A percentile compares a stretch with the other conserved stretches of the same genome.
Conservation (phyloP, 2,888 invertebrate species). For the Drosophila siamana region DNA sequence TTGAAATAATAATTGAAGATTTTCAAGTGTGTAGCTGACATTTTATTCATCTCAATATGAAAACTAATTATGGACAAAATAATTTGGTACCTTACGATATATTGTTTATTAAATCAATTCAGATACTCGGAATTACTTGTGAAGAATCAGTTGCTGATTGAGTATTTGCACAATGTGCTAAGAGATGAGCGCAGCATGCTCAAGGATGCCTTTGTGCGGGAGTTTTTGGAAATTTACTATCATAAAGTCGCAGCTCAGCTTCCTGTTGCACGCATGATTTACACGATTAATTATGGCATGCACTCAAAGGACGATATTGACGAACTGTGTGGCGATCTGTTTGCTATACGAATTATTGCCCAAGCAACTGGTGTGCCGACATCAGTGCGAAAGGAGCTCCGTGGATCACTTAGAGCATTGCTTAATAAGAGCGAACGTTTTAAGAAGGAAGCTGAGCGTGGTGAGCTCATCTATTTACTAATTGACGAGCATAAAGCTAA, state of each 20-base stretch:
- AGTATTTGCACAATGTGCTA: conserved; percentile 95
- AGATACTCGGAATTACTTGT: conserved; percentile 93
- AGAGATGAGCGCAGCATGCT: conserved; percentile 94
- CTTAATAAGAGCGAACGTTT: conserved; percentile 82
- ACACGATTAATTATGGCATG: conserved; percentile 85
- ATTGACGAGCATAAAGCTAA: background rate
- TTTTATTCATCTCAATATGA: too few species aligned
- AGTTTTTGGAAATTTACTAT: conserved; percentile 95
- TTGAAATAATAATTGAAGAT: too few species aligned
- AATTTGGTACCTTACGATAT: too few species aligned
- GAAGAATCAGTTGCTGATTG: conserved; percentile 93
- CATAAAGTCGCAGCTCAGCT: conserved; percentile 88
- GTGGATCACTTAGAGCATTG: conserved; percentile 83
- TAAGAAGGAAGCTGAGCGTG: conserved; percentile 81
- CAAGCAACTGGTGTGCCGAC: conserved; percentile 84
- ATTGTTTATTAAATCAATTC: conserved; percentile 24
- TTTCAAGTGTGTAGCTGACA: too few species aligned
- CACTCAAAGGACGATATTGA: conserved; percentile 85
- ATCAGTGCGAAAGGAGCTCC: conserved; percentile 84
- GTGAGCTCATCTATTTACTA: conserved; percentile 37
- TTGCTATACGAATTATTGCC: conserved; percentile 85
- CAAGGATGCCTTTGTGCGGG: conserved; percentile 93
- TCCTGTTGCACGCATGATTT: conserved; percentile 84
- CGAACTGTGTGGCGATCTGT: conserved; percentile 85
- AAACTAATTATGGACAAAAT: too few species aligned